Evolutionary conservation across 2,113 vertebrate species (phyloP), one percentile per base, ranked within the genome.

Genomic region (Rousettus leschenaultii): DNA sequence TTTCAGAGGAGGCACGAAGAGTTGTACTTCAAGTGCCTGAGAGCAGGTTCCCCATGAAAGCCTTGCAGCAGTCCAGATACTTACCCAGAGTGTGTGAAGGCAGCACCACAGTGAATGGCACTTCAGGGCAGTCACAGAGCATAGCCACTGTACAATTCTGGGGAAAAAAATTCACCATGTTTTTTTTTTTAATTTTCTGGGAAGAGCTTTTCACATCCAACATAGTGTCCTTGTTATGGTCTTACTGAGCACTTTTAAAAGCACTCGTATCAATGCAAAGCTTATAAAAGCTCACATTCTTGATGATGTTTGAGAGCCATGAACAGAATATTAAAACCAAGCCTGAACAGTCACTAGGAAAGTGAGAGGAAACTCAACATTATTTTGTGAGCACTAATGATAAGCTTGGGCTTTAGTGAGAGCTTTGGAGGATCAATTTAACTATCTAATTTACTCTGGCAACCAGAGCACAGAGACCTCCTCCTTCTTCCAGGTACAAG

Each of bases 201-300:
- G 57, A 84, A 75, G 53, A 28, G 28, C 21, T 95, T 97, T 92
- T 48, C 15, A 48, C 73, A 57, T 68, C 79, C 48, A 35, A 61
- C 24, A 40, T 22, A 24, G 7, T 55, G 51, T 68, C n/a, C 61
- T 97, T 85, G 40, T 40, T 94, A 92, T 82, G 26, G n/a, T 97
- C 22, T 93, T 78, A 33, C 28, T 45, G 30, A 48, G 48, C 78
- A 63, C 79, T 85, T 95, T 95, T 61, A 73, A 70, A 10, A 63
- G 35, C 35, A 45, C n/a, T 87, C 86, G 61, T 71, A 21, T 74
- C 90, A 88, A 96, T 15, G 12, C 38, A 88, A 94, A 12, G 38
- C 22, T 94, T 91, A 43, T 78, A 68, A 63, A 94, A 84, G 24
- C 33, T 48, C 30, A 19, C 8, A 19, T 30, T 48, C 75, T 96